Evolutionary conservation across 2,113 vertebrate species (phyloP).

Genomic region (Plectropomus leopardus): DNA sequence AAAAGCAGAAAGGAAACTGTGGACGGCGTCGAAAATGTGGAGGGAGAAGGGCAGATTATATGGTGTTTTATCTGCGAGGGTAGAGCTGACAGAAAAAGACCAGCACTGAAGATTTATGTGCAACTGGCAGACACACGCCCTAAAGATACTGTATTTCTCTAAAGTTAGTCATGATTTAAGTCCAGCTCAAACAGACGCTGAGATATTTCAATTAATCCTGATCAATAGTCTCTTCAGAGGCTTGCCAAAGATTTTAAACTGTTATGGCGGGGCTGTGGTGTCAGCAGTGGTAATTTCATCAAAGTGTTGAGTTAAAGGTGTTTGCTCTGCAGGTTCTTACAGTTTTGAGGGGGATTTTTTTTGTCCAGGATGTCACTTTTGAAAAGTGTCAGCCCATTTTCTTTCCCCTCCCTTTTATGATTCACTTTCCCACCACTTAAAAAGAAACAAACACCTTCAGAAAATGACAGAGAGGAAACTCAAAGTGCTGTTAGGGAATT

Average conservation of each 20-base stretch:
- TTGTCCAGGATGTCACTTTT: slow-evolving; percentile 1
- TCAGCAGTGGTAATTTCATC: slow-evolving; percentile 60
- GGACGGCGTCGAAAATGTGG: slow-evolving; percentile 29
- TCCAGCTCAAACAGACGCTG: slow-evolving; percentile 14
- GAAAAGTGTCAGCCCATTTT: neutral
- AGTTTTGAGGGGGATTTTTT: neutral
- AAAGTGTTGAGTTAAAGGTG: slow-evolving; percentile 16
- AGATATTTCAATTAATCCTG: slow-evolving; percentile 45
- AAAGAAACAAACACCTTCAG: neutral
- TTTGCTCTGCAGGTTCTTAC: slow-evolving; percentile 22
- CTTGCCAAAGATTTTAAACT: slow-evolving; percentile 39
- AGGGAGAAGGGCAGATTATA: slow-evolving; percentile 66
- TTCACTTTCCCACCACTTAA: slow-evolving; percentile 19
- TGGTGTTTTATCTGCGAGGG: slow-evolving; percentile 57
- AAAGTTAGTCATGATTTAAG: slow-evolving; percentile 42
- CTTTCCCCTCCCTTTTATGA: neutral
- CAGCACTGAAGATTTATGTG: slow-evolving; percentile 47
- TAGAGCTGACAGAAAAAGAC: slow-evolving; percentile 59
- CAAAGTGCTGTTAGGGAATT: slow-evolving; percentile 3
- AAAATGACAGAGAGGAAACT: neutral
- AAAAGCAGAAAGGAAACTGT: neutral
- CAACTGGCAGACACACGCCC: slow-evolving; percentile 52
- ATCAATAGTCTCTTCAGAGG: slow-evolving; percentile 47
- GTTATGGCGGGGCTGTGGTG: slow-evolving; percentile 27
- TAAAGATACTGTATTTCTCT: slow-evolving; percentile 27